These are phyloP conservation scores for Macrocentrus cingulum DNA, from an alignment of 1,140 invertebrate genomes.

Conservation along the genomic window DNA sequence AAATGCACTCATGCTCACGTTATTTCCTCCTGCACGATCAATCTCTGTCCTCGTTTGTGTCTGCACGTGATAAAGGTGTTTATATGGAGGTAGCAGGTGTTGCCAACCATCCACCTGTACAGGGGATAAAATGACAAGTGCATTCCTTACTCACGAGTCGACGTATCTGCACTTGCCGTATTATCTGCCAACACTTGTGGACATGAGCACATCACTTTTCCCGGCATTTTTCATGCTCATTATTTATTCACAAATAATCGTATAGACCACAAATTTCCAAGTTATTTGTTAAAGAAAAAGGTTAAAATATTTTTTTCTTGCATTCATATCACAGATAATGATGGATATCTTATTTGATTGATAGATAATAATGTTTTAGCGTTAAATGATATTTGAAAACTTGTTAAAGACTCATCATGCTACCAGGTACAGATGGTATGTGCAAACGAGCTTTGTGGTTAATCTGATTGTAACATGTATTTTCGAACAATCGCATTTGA, in stretches of 20 bases:
- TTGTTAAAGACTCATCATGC: not conserved
- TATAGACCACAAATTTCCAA: no score
- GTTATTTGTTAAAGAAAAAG: no score
- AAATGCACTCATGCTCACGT: conserved; percentile 8
- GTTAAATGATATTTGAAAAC: no score
- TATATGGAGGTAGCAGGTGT: conserved; percentile 35
- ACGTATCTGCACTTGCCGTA: not conserved
- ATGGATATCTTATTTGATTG: no score
- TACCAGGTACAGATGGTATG: not conserved
- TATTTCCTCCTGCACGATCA: conserved; percentile 29
- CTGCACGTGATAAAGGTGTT: conserved; percentile 33
- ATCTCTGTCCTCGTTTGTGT: conserved; percentile 26
- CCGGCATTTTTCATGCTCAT: conserved; percentile 1
- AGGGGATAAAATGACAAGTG: conserved; percentile 20
- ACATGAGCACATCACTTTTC: not conserved
- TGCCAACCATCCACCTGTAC: conserved; percentile 31
- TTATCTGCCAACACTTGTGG: not conserved
- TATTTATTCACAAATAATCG: not conserved
- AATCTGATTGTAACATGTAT: not conserved
- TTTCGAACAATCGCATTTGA: not conserved
- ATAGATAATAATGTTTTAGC: no score
- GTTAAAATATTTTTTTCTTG: no score
- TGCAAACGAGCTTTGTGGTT: not conserved
- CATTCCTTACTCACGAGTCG: conserved; percentile 25
- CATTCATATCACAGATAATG: no score